These are phyloP conservation scores for Cephus nigrinus DNA, from an alignment of 2,888 invertebrate species.

Conservation along the genomic window DNA sequence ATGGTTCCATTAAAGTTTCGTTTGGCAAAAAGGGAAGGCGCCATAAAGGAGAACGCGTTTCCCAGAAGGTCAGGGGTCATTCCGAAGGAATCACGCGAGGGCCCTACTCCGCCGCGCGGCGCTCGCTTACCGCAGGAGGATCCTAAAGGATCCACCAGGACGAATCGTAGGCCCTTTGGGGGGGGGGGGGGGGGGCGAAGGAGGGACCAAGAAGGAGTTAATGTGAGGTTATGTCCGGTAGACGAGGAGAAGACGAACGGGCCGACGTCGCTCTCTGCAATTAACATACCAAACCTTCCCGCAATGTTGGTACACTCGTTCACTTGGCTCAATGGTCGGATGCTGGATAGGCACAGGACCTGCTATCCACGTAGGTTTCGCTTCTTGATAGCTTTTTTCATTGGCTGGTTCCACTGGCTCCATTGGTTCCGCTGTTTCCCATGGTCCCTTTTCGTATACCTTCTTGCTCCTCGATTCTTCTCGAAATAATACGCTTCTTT, in stretches of 20 bases:
- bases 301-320: conserved; percentile 41
- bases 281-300: conserved; percentile 64
- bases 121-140: conserved; percentile 29
- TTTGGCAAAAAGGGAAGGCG: background rate
- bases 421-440: background rate
- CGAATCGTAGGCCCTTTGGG: conserved; percentile 26
- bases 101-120: conserved; percentile 34
- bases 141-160: conserved; percentile 28
- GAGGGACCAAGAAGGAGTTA: conserved; percentile 6
- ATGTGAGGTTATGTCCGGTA: conserved; percentile 3
- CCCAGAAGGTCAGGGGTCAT: conserved; percentile 60
- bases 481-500: background rate
- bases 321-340: conserved; percentile 22
- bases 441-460: background rate
- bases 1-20: background rate
- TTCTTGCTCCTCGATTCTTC: background rate
- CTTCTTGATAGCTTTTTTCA: background rate
- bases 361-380: background rate
- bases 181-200: conserved; percentile 7
- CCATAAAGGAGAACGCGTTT: conserved; percentile 30
- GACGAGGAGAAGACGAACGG: conserved; percentile 34
- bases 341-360: background rate
- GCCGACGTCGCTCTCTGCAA: conserved; percentile 58
- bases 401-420: background rate
- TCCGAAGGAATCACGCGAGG: conserved; percentile 51